Conservation (phyloP, 2,797 vertebrate genomes). For the Rhabdophis nuchalis region DNA sequence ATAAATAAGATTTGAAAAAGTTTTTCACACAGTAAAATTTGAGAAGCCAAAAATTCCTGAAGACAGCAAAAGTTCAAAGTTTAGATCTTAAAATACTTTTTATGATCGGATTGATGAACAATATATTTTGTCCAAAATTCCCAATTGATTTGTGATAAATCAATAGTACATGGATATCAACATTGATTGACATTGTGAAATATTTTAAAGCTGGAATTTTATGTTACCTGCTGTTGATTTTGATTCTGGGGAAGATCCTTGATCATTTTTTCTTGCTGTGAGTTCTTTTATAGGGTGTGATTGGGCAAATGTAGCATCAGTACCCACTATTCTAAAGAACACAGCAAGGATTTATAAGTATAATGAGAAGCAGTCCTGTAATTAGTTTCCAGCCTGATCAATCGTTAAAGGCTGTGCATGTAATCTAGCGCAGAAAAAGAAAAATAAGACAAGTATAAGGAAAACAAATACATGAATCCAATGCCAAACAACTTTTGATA, state of each 20-base stretch:
- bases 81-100: background rate
- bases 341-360: background rate
- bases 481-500: background rate
- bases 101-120: background rate
- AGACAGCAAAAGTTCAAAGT: background rate
- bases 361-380: background rate
- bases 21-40: background rate
- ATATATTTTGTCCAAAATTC: background rate
- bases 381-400: background rate
- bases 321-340: background rate
- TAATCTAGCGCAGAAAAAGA: background rate
- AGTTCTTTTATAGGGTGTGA: background rate
- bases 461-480: background rate
- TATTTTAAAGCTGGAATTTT: background rate
- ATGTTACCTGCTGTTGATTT: background rate
- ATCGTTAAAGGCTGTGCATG: background rate
- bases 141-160: background rate
- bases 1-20: background rate
- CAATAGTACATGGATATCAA: background rate
- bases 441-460: background rate
- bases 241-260: background rate
- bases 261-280: background rate
- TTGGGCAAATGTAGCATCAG: background rate
- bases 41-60: background rate
- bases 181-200: background rate